phyloP scores from a whole-genome alignment of 2,797 vertebrate genomes.

The Rhynchonycteris naso region DNA sequence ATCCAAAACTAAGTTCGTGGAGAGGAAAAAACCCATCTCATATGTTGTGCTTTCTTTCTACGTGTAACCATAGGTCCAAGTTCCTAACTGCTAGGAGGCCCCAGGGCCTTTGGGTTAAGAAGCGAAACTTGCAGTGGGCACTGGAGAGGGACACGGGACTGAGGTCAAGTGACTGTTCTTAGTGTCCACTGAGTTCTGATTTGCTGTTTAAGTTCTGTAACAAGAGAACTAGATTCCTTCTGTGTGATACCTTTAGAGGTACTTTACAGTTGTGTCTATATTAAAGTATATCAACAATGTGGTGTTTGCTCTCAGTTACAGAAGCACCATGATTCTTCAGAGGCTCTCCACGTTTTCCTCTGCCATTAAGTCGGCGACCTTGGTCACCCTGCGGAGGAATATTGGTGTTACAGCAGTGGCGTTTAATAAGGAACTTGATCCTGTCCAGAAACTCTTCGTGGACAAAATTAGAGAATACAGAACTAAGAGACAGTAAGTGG shows the following conservation, averaged over 20 bases:
- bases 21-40: background rate
- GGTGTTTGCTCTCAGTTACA: slow-evolving; percentile 36
- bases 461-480: slow-evolving; percentile 94
- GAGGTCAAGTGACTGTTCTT: background rate
- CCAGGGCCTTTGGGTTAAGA: background rate
- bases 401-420: slow-evolving; percentile 92
- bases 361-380: slow-evolving; percentile 85
- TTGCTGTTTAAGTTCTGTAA: background rate
- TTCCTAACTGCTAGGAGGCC: background rate
- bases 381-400: slow-evolving; percentile 91
- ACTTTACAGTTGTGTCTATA: background rate
- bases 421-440: slow-evolving; percentile 93
- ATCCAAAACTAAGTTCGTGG: background rate
- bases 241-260: background rate
- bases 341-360: slow-evolving; percentile 89
- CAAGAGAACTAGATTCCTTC: background rate
- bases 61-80: background rate
- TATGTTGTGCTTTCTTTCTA: background rate
- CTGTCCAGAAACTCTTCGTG: slow-evolving; percentile 95
- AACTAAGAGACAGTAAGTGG: slow-evolving; percentile 91
- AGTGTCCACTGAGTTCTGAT: background rate
- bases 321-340: slow-evolving; percentile 90
- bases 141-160: background rate
- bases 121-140: background rate
- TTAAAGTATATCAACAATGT: background rate